Base-by-base conservation (phyloP, 1,140 invertebrate genomes). In the Heterodera schachtii region DNA sequence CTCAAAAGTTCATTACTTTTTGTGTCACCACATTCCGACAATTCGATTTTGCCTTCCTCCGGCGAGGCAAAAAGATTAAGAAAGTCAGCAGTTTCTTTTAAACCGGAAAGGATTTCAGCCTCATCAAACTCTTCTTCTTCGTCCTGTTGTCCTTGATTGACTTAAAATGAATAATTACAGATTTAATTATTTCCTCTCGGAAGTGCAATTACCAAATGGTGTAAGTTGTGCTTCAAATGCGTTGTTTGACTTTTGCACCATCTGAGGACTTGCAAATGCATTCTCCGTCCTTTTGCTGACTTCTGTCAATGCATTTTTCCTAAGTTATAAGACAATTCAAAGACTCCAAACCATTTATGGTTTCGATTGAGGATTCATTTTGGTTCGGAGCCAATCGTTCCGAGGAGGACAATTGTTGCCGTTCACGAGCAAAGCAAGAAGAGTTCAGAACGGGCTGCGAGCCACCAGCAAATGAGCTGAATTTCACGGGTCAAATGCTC, bases 401-500 rank as follows among this genome's bases (percentile, higher is more conserved):
- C 52, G 1, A 66, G 79, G 7, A 67, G 52, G 60, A 60, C 47
- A 41, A 49, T 47, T 47, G 76, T 43, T 21, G 41, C 4, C 76
- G 76, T n/a, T 78, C 76, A 19, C 70, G 52, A 3, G 76, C 21
- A 46, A 78, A 78, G 19, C 60, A 47, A n/a, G 44, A 69, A 5
- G 76, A 69, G 9, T 78, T 78, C n/a, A 84, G 64, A 46, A 81
- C 83, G 2, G 83, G 83, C 31, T 84, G 83, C 0, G 83, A 84
- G 5, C 83, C 83, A 44, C 83, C 83, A 13, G 47, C 79, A 44
- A 84, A 84, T 19, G 83, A 77, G 49, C 83, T 84, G 3, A 66
- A 31, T 66, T n/a, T n/a, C n/a, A n/a, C n/a, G n/a, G n/a, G n/a
- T 77, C 49, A 66, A 66, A 64, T 11, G 66, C 16, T n/a, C 16